Base-by-base conservation (phyloP, 2,113 vertebrate species). In the Micromys minutus region DNA sequence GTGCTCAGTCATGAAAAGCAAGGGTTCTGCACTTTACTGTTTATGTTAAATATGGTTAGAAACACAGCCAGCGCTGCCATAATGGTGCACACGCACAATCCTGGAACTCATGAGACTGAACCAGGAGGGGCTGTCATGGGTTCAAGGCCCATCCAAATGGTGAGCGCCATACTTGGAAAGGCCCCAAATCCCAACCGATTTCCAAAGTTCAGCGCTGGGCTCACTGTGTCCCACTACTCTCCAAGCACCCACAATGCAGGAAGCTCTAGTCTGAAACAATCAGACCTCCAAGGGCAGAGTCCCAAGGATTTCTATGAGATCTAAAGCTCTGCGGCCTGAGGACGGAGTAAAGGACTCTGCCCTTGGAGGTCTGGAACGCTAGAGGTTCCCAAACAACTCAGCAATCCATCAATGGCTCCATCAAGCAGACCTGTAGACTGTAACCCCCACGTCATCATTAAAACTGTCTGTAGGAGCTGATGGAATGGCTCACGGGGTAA, bases 1-100 rank as follows among this genome's bases (percentile, higher is more conserved):
- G 31, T 42, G 22, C 36, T 91, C 31, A 26, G 50, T 24, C 0
- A 31, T 26, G 1, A 13, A 29, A 13, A 45, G 26, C 39, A 45
- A 16, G 39, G 5, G n/a, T 0, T 11, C 50, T 1, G 50, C 4
- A 4, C 55, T 6, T n/a, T 8, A 17, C 7, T 19, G 61, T 7
- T 74, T 87, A 77, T 17, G 39, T 13, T 69, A 76, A 89, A 86
- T 65, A 21, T 13, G 50, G 19, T 22, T 21, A 17, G 69, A 59
- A 69, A 42, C 50, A 22, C n/a, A 80, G 29, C 50, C 0, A 1
- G 26, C 50, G 42, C 3, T 61, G 21, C 55, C 1, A 24, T 31
- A 45, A 24, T 26, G 12, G 22, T 31, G 24, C 50, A 50, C 0
- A 4, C 9, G 7, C 50, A 12, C n/a, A 26, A 52, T n/a, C 24